Evolutionary conservation across 2,888 invertebrate species (phyloP).

Genomic region (Doris montereyensis): DNA sequence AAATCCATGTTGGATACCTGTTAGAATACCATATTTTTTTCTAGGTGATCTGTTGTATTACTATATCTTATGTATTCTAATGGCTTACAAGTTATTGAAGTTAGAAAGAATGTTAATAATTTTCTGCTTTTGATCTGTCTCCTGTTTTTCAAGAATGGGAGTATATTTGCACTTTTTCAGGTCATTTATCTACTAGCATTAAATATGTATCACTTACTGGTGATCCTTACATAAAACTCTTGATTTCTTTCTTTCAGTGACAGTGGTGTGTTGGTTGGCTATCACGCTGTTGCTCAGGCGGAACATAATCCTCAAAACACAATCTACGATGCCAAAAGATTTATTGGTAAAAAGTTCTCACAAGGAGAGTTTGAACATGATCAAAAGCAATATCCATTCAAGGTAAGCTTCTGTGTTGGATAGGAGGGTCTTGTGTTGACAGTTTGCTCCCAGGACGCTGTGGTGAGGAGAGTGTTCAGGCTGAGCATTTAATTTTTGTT

Average conservation of each 20-base stretch:
- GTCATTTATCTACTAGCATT: too few relatives aligned
- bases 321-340: conserved; percentile 75
- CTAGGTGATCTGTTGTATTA: too few relatives aligned
- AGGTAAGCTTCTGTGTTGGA: too few relatives aligned
- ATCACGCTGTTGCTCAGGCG: conserved; percentile 73
- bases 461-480: too few relatives aligned
- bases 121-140: not conserved
- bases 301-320: conserved; percentile 74
- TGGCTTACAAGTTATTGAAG: too few relatives aligned
- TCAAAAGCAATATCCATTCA: conserved; percentile 69
- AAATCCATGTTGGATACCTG: too few relatives aligned
- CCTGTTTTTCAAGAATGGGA: not conserved
- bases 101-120: not conserved
- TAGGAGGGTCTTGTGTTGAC: not conserved
- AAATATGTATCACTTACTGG: too few relatives aligned
- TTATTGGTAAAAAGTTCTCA: conserved; percentile 74
- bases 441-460: not conserved
- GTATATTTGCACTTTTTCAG: not conserved
- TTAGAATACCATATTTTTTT: too few relatives aligned
- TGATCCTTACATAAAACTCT: too few relatives aligned
- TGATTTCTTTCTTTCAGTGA: conserved; percentile 48
- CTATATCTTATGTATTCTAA: not conserved
- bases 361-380: conserved; percentile 62
- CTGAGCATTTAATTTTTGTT: too few relatives aligned
- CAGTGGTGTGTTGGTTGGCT: conserved; percentile 72